These are phyloP conservation scores for Noctua pronuba DNA, from an alignment of 2,888 invertebrate species.

Conservation along the genomic window DNA sequence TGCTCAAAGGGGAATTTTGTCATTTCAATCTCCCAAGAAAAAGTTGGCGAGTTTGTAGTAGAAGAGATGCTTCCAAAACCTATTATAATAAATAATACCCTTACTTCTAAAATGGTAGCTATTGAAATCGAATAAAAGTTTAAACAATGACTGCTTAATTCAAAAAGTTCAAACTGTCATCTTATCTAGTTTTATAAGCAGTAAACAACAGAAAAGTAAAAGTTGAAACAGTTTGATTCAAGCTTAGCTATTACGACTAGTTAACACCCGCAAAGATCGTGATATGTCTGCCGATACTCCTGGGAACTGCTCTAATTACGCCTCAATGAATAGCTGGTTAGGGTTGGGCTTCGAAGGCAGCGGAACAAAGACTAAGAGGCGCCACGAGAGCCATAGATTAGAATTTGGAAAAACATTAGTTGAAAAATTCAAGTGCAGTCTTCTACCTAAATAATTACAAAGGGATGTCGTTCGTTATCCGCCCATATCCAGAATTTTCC, in stretches of 20 bases:
- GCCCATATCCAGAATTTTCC: no score
- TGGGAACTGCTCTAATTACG: slow-evolving; percentile 81
- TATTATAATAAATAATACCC: not conserved
- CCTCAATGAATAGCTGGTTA: slow-evolving; percentile 62
- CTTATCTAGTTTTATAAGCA: not conserved
- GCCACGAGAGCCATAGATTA: not conserved
- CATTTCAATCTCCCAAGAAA: not conserved
- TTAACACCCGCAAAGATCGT: slow-evolving; percentile 58
- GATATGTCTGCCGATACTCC: slow-evolving; percentile 69
- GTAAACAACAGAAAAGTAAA: slow-evolving; percentile 39
- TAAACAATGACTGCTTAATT: not conserved
- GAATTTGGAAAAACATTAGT: not conserved
- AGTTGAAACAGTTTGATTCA: slow-evolving; percentile 28
- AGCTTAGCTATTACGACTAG: slow-evolving; percentile 28
- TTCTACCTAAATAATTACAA: no score
- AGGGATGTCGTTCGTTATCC: no score
- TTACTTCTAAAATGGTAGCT: not conserved
- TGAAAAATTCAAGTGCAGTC: no score
- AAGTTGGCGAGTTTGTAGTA: not conserved
- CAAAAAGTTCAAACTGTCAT: slow-evolving; percentile 6
- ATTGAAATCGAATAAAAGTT: not conserved
- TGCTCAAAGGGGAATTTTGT: not conserved
- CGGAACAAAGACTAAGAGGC: slow-evolving; percentile 16
- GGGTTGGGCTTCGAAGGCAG: slow-evolving; percentile 52
- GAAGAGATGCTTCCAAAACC: not conserved